Conservation (phyloP, 1,140 invertebrate species). For the Babylonia areolata region DNA sequence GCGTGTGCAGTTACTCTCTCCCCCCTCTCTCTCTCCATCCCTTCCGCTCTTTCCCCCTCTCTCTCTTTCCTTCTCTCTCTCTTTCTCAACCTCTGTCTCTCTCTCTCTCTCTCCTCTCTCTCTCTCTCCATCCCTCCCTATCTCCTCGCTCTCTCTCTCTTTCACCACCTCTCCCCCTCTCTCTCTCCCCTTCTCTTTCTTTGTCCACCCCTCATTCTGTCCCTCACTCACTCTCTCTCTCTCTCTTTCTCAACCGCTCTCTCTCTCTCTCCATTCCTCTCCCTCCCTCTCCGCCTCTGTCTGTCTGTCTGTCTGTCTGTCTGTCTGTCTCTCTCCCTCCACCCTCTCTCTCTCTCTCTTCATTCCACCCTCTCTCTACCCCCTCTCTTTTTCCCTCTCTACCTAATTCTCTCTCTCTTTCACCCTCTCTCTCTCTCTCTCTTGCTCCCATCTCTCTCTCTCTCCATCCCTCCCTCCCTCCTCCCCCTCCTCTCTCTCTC, state of each 20-base stretch:
- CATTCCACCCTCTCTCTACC: neutral
- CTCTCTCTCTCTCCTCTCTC: slow-evolving; percentile 15
- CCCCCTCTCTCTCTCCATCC: neutral
- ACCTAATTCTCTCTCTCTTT: neutral
- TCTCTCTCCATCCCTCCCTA: neutral
- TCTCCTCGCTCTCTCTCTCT: neutral
- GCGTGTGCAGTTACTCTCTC: no score
- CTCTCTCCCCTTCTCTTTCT: neutral
- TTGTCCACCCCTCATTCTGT: neutral
- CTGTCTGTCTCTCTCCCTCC: neutral
- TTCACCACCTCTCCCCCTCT: neutral
- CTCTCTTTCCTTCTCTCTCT: neutral
- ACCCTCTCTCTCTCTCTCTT: neutral
- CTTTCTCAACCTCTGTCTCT: neutral
- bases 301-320: neutral
- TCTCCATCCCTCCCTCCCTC: no score
- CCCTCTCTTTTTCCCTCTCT: neutral
- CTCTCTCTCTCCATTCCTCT: no score
- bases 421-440: no score
- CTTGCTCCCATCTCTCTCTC: no score
- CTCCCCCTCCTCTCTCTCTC: no score
- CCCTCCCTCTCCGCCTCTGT: no score
- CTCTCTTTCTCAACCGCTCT: no score
- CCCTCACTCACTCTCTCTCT: no score
- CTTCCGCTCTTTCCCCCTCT: neutral